These are phyloP conservation scores for Dicerorhinus sumatrensis DNA, from an alignment of 2,113 vertebrate genomes.

Conservation along the genomic window DNA sequence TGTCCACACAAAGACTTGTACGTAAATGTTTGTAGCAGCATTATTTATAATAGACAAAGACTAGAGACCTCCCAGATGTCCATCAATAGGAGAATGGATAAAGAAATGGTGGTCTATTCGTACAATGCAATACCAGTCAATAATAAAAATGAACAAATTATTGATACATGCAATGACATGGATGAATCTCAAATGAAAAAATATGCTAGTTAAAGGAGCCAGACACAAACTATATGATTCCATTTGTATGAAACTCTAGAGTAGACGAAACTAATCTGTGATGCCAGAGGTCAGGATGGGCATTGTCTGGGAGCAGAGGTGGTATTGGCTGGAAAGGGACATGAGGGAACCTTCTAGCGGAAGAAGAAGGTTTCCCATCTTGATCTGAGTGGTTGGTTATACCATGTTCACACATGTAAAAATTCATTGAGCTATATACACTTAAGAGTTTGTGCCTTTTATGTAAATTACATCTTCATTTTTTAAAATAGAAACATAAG, in stretches of 20 bases:
- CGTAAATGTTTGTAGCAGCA: background rate
- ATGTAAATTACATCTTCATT: background rate
- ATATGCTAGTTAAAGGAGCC: background rate
- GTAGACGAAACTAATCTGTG: background rate
- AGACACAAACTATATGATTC: background rate
- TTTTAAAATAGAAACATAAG: background rate
- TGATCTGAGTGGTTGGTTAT: background rate
- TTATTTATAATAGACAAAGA: background rate
- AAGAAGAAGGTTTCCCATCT: background rate
- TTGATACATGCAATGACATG: background rate
- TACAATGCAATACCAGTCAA: background rate
- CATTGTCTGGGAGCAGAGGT: background rate
- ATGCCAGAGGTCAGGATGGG: background rate
- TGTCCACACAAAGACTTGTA: background rate
- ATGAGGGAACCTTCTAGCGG: background rate
- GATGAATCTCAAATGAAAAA: background rate
- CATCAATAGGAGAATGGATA: background rate
- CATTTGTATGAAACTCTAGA: background rate
- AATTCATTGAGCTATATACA: background rate
- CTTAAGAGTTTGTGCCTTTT: background rate
- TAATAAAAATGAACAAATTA: background rate
- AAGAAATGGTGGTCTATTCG: background rate
- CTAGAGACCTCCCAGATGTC: background rate
- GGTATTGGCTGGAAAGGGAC: background rate
- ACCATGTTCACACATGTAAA: background rate